Evolutionary conservation across 2,888 invertebrate genomes (phyloP).

Genomic region (Lasius fuliginosus): DNA sequence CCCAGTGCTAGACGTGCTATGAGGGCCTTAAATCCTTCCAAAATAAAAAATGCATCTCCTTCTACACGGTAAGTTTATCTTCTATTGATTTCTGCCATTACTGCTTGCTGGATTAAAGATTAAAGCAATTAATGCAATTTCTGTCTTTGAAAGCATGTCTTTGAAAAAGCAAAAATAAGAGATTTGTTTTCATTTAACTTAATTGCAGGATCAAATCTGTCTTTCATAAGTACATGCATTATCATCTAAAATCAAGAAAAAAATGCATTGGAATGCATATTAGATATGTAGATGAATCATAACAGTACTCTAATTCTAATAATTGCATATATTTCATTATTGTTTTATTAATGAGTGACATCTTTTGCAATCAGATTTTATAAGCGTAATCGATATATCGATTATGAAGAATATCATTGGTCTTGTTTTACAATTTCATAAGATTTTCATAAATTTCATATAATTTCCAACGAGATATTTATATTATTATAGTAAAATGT

Average conservation of each 20-base stretch:
- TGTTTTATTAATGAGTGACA: neutral
- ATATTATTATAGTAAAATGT: neutral
- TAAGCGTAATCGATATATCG: neutral
- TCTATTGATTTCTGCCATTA: no score
- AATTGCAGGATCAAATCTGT: neutral
- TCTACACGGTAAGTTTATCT: no score
- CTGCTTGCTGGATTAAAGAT: no score
- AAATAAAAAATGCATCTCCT: no score
- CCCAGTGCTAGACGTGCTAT: no score
- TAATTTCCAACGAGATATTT: neutral
- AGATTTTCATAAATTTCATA: neutral
- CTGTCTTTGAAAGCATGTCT: neutral
- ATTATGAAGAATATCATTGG: slow-evolving; percentile 24
- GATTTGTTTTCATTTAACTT: neutral
- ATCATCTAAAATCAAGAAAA: slow-evolving; percentile 13
- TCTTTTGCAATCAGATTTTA: neutral
- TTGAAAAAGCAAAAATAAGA: neutral
- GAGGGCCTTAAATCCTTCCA: no score
- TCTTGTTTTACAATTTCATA: neutral
- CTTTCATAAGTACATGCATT: slow-evolving; percentile 2
- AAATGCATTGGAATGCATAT: neutral
- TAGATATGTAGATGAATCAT: neutral
- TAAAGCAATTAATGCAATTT: slow-evolving; percentile 2
- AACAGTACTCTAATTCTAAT: neutral
- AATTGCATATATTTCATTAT: slow-evolving; percentile 2